phyloP scores from a whole-genome alignment of 2,888 invertebrate species.

The Nomada fucata region DNA sequence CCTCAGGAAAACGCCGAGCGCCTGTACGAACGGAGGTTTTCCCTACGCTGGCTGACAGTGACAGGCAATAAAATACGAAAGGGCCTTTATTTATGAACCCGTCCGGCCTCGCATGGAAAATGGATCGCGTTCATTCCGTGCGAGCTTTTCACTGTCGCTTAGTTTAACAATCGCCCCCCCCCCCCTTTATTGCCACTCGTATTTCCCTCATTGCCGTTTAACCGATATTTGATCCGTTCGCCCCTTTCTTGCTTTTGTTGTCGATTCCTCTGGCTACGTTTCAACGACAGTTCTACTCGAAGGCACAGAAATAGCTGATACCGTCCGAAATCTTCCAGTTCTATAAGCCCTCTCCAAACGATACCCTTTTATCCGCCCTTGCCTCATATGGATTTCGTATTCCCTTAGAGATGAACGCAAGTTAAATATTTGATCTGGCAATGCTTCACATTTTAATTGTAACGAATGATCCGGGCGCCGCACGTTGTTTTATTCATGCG shows the following conservation, averaged over 20 bases:
- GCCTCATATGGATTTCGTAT: background rate
- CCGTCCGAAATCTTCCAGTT: too few relatives aligned
- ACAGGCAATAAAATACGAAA: conserved; percentile 34
- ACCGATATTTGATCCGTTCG: background rate
- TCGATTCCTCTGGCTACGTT: background rate
- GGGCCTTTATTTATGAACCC: conserved; percentile 40
- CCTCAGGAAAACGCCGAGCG: background rate
- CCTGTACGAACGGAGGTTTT: background rate
- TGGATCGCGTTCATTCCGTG: conserved; percentile 35
- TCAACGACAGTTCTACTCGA: background rate
- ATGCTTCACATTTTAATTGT: background rate
- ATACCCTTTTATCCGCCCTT: background rate
- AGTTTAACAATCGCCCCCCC: conserved; percentile 32
- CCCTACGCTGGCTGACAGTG: conserved; percentile 2
- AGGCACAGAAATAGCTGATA: too few relatives aligned
- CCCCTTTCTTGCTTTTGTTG: background rate
- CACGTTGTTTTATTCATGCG: conserved; percentile 11
- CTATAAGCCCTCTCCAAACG: background rate
- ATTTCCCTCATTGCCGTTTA: conserved; percentile 23
- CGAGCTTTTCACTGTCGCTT: conserved; percentile 30
- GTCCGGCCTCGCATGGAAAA: conserved; percentile 25
- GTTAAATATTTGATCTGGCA: background rate
- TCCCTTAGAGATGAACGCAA: background rate
- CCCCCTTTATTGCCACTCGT: conserved; percentile 41
- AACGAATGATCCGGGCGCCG: background rate